These are phyloP conservation scores for Parnassius apollo DNA, from an alignment of 2,888 invertebrate species.

Conservation along the genomic window DNA sequence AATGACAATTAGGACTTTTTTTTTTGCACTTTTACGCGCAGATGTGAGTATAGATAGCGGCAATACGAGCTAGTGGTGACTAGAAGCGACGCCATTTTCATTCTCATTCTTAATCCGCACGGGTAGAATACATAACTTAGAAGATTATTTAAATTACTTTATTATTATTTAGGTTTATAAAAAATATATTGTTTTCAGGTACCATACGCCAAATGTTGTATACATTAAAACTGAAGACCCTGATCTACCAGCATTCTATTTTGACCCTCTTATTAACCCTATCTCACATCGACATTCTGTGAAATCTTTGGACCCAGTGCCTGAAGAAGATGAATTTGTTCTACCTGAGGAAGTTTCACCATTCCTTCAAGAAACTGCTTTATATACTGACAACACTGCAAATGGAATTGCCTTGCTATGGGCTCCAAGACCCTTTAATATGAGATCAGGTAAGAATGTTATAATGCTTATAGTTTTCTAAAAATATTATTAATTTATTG, in stretches of 20 bases:
- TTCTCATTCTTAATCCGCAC: too few relatives aligned
- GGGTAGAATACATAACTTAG: too few relatives aligned
- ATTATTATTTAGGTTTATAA: background rate
- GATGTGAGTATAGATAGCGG: too few relatives aligned
- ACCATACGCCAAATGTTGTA: conserved; percentile 99
- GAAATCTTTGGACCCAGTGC: conserved; percentile 91
- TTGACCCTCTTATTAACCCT: conserved; percentile 99
- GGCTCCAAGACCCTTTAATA: conserved; percentile 99
- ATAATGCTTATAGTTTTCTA: background rate
- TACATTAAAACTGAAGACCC: conserved; percentile 99
- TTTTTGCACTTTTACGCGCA: too few relatives aligned
- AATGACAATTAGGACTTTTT: too few relatives aligned
- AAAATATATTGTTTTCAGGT: conserved; percentile 82
- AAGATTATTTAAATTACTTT: too few relatives aligned
- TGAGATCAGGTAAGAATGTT: conserved; percentile 87
- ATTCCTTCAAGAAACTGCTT: conserved; percentile 95
- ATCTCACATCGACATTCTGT: conserved; percentile 96
- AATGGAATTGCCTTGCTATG: conserved; percentile 98
- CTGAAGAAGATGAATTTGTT: conserved; percentile 97
- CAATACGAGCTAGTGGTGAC: too few relatives aligned
- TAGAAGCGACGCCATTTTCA: too few relatives aligned
- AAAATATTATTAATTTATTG: too few relatives aligned
- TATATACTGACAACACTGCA: conserved; percentile 99
- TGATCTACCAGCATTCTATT: conserved; percentile 99
- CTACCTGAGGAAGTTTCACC: conserved; percentile 95